A percentile compares a stretch with the other conserved stretches of the same genome.
Evolutionary conservation across 2,888 invertebrate species (phyloP).

Genomic region (Ichneumoninae sp.): DNA sequence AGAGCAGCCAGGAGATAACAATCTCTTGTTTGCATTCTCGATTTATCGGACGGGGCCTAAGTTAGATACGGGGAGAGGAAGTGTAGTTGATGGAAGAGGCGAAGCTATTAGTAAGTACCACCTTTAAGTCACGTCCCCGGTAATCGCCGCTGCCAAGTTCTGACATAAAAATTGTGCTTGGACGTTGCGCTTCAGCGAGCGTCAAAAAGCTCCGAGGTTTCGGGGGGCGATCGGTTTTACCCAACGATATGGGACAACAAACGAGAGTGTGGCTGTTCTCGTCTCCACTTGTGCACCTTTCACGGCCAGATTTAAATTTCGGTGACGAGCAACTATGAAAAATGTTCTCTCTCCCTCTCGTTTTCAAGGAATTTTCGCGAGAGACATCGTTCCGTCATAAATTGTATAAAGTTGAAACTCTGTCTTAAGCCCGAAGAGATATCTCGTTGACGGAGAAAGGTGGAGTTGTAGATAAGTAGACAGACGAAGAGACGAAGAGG

Average conservation of each 20-base stretch:
- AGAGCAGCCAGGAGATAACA: constrained; percentile 61
- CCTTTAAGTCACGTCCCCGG: neutral
- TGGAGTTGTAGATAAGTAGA: constrained; percentile 27
- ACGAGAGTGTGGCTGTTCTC: neutral
- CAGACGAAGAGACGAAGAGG: neutral
- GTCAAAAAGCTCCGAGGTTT: neutral
- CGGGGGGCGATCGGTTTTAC: neutral
- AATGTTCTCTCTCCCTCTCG: neutral
- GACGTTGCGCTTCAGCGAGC: neutral
- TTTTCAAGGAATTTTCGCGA: constrained; percentile 7
- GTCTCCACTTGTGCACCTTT: constrained; percentile 1
- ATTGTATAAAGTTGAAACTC: constrained; percentile 22
- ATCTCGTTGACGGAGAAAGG: constrained; percentile 39
- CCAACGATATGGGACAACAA: constrained; percentile 1
- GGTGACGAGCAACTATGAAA: neutral
- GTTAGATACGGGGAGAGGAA: constrained; percentile 49
- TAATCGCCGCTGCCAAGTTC: neutral
- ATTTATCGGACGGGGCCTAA: constrained; percentile 63
- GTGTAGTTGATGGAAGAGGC: constrained; percentile 40
- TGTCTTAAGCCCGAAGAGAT: constrained; percentile 19
- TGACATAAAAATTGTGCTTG: neutral
- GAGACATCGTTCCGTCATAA: constrained; percentile 23
- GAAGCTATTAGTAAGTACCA: constrained; percentile 8
- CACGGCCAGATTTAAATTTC: constrained; percentile 16
- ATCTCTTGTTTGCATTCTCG: constrained; percentile 66